A percentile compares a stretch with the other conserved stretches of the same genome.
Conservation (phyloP, 2,797 vertebrate species). For the Chloroceryle amazona region DNA sequence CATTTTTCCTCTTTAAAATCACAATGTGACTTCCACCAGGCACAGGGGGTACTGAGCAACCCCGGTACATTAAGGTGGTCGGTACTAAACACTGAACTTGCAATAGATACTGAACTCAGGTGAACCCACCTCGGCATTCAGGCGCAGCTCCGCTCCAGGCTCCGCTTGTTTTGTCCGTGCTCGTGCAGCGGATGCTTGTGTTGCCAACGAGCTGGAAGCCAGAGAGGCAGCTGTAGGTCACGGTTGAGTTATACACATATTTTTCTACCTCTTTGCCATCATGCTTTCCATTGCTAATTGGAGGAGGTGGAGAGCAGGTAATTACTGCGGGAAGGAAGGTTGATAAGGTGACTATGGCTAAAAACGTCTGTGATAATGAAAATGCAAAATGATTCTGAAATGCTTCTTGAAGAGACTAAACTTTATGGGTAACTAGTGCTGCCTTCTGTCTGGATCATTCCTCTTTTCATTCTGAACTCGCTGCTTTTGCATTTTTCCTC, state of each 20-base stretch:
- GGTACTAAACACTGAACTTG: fast-evolving
- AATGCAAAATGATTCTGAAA: background rate
- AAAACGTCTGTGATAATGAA: background rate
- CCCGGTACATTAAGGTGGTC: fast-evolving
- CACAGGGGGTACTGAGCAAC: fast-evolving
- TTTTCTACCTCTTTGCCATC: background rate
- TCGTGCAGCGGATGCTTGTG: background rate
- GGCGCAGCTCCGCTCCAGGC: conserved; percentile 62
- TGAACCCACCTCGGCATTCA: conserved; percentile 55
- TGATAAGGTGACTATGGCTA: fast-evolving
- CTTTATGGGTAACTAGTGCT: background rate
- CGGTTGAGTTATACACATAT: conserved; percentile 21
- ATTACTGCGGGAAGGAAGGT: background rate
- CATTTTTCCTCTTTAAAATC: background rate
- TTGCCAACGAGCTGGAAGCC: conserved; percentile 57
- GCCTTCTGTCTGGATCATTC: background rate
- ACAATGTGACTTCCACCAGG: fast-evolving
- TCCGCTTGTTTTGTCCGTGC: background rate
- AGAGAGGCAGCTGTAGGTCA: conserved; percentile 67
- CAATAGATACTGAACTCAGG: fast-evolving
- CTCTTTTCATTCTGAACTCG: background rate
- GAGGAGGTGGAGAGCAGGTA: conserved; percentile 9
- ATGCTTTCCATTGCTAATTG: conserved; percentile 55
- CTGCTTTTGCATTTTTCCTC: background rate
- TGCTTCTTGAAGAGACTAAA: background rate